A percentile compares a stretch with the other conserved stretches of the same genome.
Conservation (phyloP, 53 echinoderm and acorn worm species). For the Echinarachnius parma region DNA sequence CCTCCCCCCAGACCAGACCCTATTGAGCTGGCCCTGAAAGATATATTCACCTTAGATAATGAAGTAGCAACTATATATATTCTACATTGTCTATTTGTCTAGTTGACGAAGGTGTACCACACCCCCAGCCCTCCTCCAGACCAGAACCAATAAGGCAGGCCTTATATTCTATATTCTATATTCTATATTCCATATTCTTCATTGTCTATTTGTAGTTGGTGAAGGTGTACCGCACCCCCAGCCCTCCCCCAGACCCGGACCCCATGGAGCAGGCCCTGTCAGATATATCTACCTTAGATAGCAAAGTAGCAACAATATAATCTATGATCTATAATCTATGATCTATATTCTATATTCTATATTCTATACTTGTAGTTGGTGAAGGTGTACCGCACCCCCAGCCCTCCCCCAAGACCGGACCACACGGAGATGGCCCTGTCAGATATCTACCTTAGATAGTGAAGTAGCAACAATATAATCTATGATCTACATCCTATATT, state of each 20-base stretch:
- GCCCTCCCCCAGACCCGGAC: slow-evolving; percentile 85
- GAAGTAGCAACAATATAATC: no score
- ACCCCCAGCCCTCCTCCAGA: slow-evolving; percentile 91
- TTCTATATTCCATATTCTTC: no score
- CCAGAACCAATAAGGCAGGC: slow-evolving; percentile 75
- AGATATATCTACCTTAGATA: no score
- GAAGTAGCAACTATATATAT: no score
- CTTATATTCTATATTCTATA: slow-evolving; percentile 60
- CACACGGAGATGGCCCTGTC: slow-evolving; percentile 65
- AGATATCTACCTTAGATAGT: no score
- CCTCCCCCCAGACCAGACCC: slow-evolving; percentile 87
- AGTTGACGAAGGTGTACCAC: slow-evolving; percentile 80
- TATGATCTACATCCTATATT: no score
- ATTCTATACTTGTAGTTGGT: slow-evolving; percentile 66
- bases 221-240: slow-evolving; percentile 82
- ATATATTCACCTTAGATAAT: slow-evolving; percentile 83
- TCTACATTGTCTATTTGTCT: no score
- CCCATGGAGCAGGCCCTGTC: slow-evolving; percentile 67
- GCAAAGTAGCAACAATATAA: no score
- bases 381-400: slow-evolving; percentile 82
- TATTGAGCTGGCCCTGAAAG: slow-evolving; percentile 59
- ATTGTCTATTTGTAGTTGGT: slow-evolving; percentile 66
- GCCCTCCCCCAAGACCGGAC: slow-evolving; percentile 86
- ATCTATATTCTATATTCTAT: no score
- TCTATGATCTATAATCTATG: no score